Percentiles rank a stretch among this genome's conserved stretches.
Evolutionary conservation across 2,113 vertebrate species (phyloP).

Genomic region (Campylomormyrus numenius): DNA sequence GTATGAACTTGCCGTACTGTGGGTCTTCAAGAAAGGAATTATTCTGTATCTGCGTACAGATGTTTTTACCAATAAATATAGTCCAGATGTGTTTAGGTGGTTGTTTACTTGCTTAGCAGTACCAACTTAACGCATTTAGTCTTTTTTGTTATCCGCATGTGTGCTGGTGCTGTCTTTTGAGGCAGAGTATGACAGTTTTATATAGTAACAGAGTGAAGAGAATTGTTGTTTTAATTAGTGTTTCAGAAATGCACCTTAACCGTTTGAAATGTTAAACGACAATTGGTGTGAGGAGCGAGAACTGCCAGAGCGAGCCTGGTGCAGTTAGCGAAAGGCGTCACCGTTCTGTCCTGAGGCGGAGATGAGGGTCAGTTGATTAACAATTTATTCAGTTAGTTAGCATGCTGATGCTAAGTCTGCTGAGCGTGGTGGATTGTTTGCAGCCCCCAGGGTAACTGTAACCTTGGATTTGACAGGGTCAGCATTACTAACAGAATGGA

Average conservation of each 20-base stretch:
- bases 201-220: background rate
- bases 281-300: background rate
- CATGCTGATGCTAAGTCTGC: background rate
- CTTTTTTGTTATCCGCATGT: background rate
- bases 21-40: background rate
- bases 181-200: background rate
- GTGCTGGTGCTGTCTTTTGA: background rate
- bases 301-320: background rate
- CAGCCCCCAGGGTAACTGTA: background rate
- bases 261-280: background rate
- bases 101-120: background rate
- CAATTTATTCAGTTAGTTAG: background rate
- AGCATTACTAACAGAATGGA: background rate
- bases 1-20: background rate
- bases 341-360: background rate
- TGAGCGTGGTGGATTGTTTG: background rate
- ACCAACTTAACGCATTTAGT: background rate
- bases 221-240: background rate
- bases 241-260: background rate
- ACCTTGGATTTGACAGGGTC: slow-evolving; percentile 6
- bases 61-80: background rate
- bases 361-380: background rate
- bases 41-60: background rate
- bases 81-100: background rate
- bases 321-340: too few species aligned